phyloP scores from a whole-genome alignment of 2,888 invertebrate species.

The Scaptomyza polygonia region DNA sequence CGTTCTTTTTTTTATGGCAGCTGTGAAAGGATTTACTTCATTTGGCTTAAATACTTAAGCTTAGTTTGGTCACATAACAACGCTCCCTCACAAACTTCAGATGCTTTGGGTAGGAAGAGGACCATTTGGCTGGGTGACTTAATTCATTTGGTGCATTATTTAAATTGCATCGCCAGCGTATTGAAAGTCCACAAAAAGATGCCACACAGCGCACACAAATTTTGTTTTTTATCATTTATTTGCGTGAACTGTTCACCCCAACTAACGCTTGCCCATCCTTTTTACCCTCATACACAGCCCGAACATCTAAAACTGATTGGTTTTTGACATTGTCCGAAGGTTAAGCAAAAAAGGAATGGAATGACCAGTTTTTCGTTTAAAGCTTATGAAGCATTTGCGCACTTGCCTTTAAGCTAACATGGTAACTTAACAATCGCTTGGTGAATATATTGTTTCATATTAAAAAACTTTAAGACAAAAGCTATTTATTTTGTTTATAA shows the following conservation, averaged over 20 bases:
- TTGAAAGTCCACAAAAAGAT: conserved; percentile 32
- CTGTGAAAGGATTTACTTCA: conserved; percentile 68
- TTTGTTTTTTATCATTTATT: conserved; percentile 33
- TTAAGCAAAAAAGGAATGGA: conserved; percentile 19
- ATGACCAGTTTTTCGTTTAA: background rate
- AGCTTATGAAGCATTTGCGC: background rate
- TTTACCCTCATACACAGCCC: background rate
- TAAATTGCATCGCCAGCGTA: conserved; percentile 62
- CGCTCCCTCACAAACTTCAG: conserved; percentile 4
- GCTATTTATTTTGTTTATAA: background rate
- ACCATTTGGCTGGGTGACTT: conserved; percentile 41
- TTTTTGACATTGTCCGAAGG: conserved; percentile 36
- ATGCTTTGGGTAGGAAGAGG: background rate
- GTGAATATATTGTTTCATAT: too few relatives aligned
- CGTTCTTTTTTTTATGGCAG: conserved; percentile 67
- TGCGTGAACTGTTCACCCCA: conserved; percentile 11
- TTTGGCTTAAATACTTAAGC: conserved; percentile 67
- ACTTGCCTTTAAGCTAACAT: background rate
- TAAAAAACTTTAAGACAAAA: too few relatives aligned
- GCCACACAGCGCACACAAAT: conserved; percentile 31
- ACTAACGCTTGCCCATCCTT: background rate
- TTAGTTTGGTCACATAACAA: conserved; percentile 19
- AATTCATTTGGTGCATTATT: conserved; percentile 73
- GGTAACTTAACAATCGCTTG: too few relatives aligned
- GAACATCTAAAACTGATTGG: conserved; percentile 30